phyloP scores from a whole-genome alignment of 2,797 vertebrate species.

The Yasuhikotakia modesta region DNA sequence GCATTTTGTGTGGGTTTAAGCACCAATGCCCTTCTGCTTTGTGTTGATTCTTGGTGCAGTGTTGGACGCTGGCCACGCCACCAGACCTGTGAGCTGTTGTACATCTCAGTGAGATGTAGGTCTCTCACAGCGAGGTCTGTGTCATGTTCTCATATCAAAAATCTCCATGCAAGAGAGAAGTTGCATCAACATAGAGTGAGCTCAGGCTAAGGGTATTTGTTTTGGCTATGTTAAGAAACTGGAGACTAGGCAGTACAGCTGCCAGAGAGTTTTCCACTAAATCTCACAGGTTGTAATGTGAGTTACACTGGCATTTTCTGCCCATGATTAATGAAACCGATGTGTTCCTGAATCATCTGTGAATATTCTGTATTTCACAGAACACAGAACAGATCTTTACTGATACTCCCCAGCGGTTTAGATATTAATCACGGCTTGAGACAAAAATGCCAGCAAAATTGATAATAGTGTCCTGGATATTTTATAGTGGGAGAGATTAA shows the following conservation, averaged over 20 bases:
- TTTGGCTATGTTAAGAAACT: conserved; percentile 65
- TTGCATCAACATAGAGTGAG: conserved; percentile 72
- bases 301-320: conserved; percentile 71
- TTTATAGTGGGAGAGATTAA: background rate
- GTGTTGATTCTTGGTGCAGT: conserved; percentile 72
- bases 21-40: background rate
- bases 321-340: conserved; percentile 66
- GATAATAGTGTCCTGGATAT: background rate
- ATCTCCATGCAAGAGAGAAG: conserved; percentile 67
- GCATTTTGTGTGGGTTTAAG: conserved; percentile 5
- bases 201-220: conserved; percentile 62
- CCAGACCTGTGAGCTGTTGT: background rate
- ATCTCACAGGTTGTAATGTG: conserved; percentile 67
- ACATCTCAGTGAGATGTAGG: conserved; percentile 71
- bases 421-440: background rate
- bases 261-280: conserved; percentile 68
- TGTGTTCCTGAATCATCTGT: conserved; percentile 48
- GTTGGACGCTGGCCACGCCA: conserved; percentile 70
- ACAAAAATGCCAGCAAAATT: background rate
- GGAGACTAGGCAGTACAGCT: conserved; percentile 66
- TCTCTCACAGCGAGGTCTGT: conserved; percentile 54
- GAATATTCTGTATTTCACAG: conserved; percentile 39
- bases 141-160: conserved; percentile 66
- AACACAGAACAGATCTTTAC: background rate
- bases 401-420: background rate